phyloP scores from a whole-genome alignment of 2,113 vertebrate genomes.

The Sorex fumeus region DNA sequence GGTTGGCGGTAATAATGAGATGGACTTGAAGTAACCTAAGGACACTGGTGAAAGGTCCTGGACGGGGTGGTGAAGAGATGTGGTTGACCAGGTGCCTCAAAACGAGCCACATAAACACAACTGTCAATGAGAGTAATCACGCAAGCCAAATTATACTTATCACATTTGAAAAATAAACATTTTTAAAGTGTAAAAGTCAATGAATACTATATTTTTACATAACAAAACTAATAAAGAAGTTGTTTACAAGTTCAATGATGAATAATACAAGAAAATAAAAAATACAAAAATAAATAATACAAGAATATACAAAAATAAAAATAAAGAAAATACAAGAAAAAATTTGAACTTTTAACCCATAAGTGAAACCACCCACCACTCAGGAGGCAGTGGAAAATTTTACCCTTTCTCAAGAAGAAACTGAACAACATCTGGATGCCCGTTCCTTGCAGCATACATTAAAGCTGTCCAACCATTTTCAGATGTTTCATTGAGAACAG shows the following conservation, averaged over 20 bases:
- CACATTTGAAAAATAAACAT: neutral
- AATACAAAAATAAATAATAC: too few species aligned
- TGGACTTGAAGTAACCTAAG: too few species aligned
- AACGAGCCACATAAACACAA: too few species aligned
- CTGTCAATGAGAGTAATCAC: too few species aligned
- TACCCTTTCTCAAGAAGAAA: conserved; percentile 93
- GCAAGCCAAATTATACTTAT: too few species aligned
- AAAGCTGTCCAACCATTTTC: conserved; percentile 95
- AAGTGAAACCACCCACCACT: conserved; percentile 27
- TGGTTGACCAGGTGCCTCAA: too few species aligned
- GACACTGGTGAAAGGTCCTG: too few species aligned
- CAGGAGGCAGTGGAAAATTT: conserved; percentile 26
- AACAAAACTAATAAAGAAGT: conserved; percentile 1
- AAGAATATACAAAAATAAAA: neutral
- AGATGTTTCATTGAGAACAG: conserved; percentile 90
- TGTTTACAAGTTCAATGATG: conserved; percentile 18
- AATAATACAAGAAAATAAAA: neutral
- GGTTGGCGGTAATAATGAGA: too few species aligned
- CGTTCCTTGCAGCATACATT: conserved; percentile 95
- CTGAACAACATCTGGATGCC: conserved; percentile 89
- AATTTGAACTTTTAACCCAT: neutral
- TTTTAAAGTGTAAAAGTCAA: conserved; percentile 47
- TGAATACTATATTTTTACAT: neutral
- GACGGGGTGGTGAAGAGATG: too few species aligned
- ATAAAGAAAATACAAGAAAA: neutral